Percentiles rank a stretch among this genome's conserved stretches.
phyloP scores from a whole-genome alignment of 2,113 vertebrate species.

The Gila orcuttii region DNA sequence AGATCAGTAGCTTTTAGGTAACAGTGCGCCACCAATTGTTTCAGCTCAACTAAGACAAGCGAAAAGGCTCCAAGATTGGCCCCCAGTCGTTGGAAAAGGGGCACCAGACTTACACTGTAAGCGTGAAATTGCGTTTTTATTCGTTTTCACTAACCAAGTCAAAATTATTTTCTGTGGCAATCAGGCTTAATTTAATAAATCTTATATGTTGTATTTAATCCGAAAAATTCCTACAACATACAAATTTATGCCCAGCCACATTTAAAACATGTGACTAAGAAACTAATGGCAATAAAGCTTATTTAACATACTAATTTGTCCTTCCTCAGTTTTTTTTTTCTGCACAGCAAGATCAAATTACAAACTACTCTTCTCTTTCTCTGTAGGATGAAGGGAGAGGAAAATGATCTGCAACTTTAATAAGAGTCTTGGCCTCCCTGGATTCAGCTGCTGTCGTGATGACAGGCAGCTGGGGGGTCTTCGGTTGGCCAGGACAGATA shows the following conservation, averaged over 20 bases:
- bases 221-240: not conserved
- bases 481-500: constrained; percentile 35
- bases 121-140: not conserved
- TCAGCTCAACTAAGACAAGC: not conserved
- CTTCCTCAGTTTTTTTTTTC: not conserved
- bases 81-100: not conserved
- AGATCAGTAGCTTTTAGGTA: not conserved
- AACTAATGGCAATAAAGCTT: not conserved
- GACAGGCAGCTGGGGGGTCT: constrained; percentile 76
- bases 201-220: not conserved
- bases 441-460: constrained; percentile 97
- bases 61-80: not conserved
- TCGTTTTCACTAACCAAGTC: not conserved
- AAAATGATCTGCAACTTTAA: constrained; percentile 99
- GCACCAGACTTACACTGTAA: not conserved
- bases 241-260: not conserved
- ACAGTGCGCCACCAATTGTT: not conserved
- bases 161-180: not conserved
- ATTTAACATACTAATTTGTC: not conserved
- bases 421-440: constrained; percentile 92
- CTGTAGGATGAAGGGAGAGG: constrained; percentile 83
- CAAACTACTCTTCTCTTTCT: constrained; percentile 38
- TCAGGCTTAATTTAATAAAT: not conserved
- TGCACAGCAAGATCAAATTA: constrained; percentile 47
- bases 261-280: not conserved